Evolutionary conservation across 2,888 invertebrate species (phyloP).

Genomic region (Philaethria dido): DNA sequence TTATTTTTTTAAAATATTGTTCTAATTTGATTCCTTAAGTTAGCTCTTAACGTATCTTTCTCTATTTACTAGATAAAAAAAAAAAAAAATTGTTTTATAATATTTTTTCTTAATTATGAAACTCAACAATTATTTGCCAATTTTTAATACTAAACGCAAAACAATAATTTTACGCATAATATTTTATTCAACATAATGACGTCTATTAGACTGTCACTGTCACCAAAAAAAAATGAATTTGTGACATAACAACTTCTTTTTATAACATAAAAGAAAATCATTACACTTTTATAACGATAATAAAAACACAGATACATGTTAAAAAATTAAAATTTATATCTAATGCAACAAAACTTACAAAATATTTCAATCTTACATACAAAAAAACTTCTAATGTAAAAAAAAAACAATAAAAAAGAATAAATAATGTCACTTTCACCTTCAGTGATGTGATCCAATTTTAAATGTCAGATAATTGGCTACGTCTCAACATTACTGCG

Average conservation of each 20-base stretch:
- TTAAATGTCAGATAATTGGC: constrained; percentile 84
- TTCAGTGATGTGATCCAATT: constrained; percentile 70
- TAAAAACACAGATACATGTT: background rate
- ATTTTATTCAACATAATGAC: background rate
- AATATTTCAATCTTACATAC: constrained; percentile 10
- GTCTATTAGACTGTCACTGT: background rate
- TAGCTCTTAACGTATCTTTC: no score
- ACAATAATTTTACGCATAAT: background rate
- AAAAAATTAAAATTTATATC: constrained; percentile 1
- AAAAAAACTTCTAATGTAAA: background rate
- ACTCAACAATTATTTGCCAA: no score
- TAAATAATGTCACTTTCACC: constrained; percentile 32
- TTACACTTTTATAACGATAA: background rate
- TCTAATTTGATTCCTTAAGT: no score
- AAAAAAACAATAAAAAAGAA: constrained; percentile 15
- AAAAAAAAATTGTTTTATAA: no score
- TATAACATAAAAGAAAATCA: constrained; percentile 11
- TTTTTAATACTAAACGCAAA: no score
- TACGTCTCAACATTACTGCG: constrained; percentile 68
- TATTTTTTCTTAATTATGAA: no score
- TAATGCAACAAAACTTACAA: background rate
- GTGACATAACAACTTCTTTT: background rate
- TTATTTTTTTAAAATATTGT: no score
- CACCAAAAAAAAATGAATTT: background rate
- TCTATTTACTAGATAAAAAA: no score